These are phyloP conservation scores for Coranthus polyacanthus DNA, from an alignment of 2,797 vertebrate genomes.

Conservation along the genomic window DNA sequence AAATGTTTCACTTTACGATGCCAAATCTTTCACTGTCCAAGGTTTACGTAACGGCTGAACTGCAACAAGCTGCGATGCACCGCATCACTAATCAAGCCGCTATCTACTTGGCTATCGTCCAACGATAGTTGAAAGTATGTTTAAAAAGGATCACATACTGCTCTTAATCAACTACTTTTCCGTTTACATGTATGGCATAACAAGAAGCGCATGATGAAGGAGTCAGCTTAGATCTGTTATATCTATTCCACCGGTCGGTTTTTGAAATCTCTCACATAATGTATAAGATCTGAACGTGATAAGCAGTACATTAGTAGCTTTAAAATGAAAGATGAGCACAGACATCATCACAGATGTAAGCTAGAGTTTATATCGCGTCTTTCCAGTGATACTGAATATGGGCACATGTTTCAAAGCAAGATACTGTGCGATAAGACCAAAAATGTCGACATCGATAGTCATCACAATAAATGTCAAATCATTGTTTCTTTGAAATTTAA, in stretches of 20 bases:
- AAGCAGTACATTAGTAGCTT: too few relatives aligned
- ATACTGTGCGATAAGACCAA: too few relatives aligned
- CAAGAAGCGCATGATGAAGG: not conserved
- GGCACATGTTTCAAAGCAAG: not conserved
- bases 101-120: constrained; percentile 36
- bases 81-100: constrained; percentile 45
- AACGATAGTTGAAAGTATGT: constrained; percentile 7
- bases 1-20: constrained; percentile 37
- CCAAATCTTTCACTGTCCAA: constrained; percentile 42
- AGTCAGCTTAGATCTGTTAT: not conserved
- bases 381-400: not conserved
- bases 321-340: too few relatives aligned
- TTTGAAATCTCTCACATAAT: too few relatives aligned
- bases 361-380: too few relatives aligned
- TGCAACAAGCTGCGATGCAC: constrained; percentile 25
- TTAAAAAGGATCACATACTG: constrained; percentile 5
- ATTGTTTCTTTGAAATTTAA: not conserved
- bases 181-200: not conserved
- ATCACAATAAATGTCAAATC: too few relatives aligned
- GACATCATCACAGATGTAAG: too few relatives aligned
- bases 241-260: not conserved
- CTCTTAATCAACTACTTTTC: constrained; percentile 22
- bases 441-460: too few relatives aligned
- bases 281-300: too few relatives aligned
- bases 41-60: constrained; percentile 49